Base-by-base conservation (phyloP, 2,797 vertebrate species). In the Chiroxiphia lanceolata region DNA sequence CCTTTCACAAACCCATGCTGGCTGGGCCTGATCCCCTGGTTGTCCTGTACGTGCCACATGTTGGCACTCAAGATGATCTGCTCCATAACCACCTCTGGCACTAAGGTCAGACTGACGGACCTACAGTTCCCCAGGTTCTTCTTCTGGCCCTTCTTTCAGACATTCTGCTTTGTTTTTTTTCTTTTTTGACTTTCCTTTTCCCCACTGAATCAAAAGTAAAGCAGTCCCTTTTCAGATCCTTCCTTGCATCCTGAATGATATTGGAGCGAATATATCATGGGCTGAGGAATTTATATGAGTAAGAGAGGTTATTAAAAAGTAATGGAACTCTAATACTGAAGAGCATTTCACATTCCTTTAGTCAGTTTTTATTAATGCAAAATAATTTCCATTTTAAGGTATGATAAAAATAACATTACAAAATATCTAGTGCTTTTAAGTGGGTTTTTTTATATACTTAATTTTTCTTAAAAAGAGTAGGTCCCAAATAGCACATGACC, bases 401-500 rank as follows among this genome's bases (percentile, higher is more conserved):
- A 83, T 90, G 31, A 89, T 61, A 69, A 48, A 84, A 40, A 45
- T 87, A 57, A 86, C 40, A 74, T 78, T 91, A 67, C 31, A 91
- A 33, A 90, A 87, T 87, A 80, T 53, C 27, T 81, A 72, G 26
- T 65, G 23, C 51, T 74, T 75, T 85, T 81, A 71, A 94, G 77
- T 68, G n/a, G 25, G 27, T 67, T 71, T 90, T 21, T 85, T 45
- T 33, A 31, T 76, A 78, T 94, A 61, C 45, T 68, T 81, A 91
- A 10, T 70, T 80, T 83, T 92, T 91, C 48, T 94, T 87, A 81
- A 82, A 70, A 92, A 60, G 36, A 87, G 29, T 90, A 92, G 71
- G 50, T 86, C 63, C 83, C 83, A 94, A 96, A 81, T 94, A 97
- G 78, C 83, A 89, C 19, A 3, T 90, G 82, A 83, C 59, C 72